Conservation (phyloP, 2,888 invertebrate species). For the Penaeus monodon region DNA sequence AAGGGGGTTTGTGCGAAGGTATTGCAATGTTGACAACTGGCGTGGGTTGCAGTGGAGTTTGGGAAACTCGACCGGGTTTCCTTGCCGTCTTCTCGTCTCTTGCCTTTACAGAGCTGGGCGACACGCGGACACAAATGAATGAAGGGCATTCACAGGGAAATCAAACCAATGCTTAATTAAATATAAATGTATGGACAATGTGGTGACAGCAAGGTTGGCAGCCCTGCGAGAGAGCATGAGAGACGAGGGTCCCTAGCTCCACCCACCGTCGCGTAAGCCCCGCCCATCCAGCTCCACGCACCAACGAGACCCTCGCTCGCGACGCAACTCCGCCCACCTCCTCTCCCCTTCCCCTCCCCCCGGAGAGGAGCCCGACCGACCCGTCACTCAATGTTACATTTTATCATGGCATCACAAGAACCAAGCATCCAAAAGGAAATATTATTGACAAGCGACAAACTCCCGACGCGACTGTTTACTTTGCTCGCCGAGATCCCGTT, state of each 20-base stretch:
- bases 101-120: too few relatives aligned
- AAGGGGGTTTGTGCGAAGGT: constrained; percentile 41
- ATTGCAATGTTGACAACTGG: constrained; percentile 56
- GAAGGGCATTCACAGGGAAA: neutral
- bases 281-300: neutral
- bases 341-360: constrained; percentile 1
- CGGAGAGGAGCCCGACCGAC: constrained; percentile 28
- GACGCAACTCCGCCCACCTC: constrained; percentile 30
- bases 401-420: constrained; percentile 59
- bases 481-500: constrained; percentile 46
- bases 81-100: neutral
- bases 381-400: constrained; percentile 61
- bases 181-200: constrained; percentile 53
- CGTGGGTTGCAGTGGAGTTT: neutral
- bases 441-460: constrained; percentile 61
- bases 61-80: neutral
- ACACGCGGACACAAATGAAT: too few relatives aligned
- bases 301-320: too few relatives aligned
- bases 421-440: constrained; percentile 60
- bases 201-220: constrained; percentile 42
- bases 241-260: constrained; percentile 27
- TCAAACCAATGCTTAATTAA: constrained; percentile 41
- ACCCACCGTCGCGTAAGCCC: constrained; percentile 12
- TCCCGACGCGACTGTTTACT: constrained; percentile 57
- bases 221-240: constrained; percentile 43